A percentile compares a stretch with the other conserved stretches of the same genome.
Conservation (phyloP, 2,888 invertebrate species). For the Dasysyrphus tricinctus region DNA sequence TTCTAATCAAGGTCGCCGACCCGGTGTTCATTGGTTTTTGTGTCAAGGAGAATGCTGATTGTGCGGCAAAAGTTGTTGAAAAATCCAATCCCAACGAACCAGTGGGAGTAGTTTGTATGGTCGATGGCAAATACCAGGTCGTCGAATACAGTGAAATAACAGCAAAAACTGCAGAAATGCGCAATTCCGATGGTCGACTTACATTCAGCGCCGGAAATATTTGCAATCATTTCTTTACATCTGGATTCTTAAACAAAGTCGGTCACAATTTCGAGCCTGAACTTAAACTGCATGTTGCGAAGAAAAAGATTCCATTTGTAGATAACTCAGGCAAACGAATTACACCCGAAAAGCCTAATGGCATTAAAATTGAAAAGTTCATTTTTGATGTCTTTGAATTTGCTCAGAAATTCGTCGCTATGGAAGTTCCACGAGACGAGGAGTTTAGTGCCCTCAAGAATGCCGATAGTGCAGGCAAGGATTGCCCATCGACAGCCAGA, state of each 20-base stretch:
- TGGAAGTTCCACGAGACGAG: conserved; percentile 95
- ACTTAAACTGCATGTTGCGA: conserved; percentile 96
- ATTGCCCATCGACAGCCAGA: conserved; percentile 94
- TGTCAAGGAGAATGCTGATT: conserved; percentile 93
- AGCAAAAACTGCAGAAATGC: conserved; percentile 91
- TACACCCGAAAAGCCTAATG: conserved; percentile 93
- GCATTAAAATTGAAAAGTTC: conserved; percentile 99
- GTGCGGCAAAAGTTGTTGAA: conserved; percentile 98
- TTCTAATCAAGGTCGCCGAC: conserved; percentile 98
- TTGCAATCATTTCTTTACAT: conserved; percentile 98
- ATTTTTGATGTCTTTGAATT: conserved; percentile 99
- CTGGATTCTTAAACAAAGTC: conserved; percentile 91
- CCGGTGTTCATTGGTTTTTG: conserved; percentile 98
- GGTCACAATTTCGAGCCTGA: conserved; percentile 88
- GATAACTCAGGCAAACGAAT: conserved; percentile 88
- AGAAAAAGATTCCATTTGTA: conserved; percentile 97
- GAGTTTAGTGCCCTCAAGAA: conserved; percentile 99
- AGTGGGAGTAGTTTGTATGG: conserved; percentile 97
- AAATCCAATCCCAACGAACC: conserved; percentile 96
- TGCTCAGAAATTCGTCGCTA: conserved; percentile 94
- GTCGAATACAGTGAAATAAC: conserved; percentile 99
- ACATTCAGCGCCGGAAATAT: conserved; percentile 98
- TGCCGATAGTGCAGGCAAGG: conserved; percentile 92
- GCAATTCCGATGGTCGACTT: conserved; percentile 90
- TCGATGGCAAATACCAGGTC: conserved; percentile 94